Evolutionary conservation across 2,113 vertebrate genomes (phyloP), one percentile per base, ranked within the genome.

Genomic region (Chelonoidis abingdonii): DNA sequence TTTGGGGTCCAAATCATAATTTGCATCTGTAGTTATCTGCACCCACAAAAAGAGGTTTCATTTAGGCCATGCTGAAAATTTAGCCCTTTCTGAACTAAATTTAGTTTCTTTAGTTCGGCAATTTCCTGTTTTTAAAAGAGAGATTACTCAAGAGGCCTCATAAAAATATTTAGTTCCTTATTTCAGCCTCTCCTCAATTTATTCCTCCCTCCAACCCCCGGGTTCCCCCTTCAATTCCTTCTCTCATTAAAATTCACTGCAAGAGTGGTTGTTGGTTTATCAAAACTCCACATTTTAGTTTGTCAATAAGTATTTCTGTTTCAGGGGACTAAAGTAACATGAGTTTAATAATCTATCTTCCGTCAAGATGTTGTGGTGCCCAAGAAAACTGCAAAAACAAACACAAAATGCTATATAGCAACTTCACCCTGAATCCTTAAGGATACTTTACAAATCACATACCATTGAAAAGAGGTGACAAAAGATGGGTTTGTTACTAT

Each of bases 221-320:
- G 47, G 83, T 86, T 53, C 80, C 41, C 91, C 50, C 38, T 72
- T 93, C 88, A 52, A 69, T 89, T 95, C 92, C 56, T 81, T 89
- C 62, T 84, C 72, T 44, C 88, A 38, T 25, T 25, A 92, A 62
- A 78, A 96, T 52, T 92, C 62, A 86, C 56, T 83, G 85, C 65
- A 69, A 84, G 54, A 83, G 10, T 92, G 93, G 88, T 54, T 41
- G 83, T 93, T 86, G 86, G 81, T 35, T 86, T 94, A 86, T 44
- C 84, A 86, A 96, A 89, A 86, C 80, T 56, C 38, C 54, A 76
- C 44, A 53, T 93, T 87, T 79, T 83, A 93, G 65, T 83, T 69
- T n/a, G n/a, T 92, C 3, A 35, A 0, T 79, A 89, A 80, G 53
- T 12, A 79, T 54, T 92, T 83, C 84, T 14, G 85, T 29, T 78